A percentile compares a stretch with the other conserved stretches of the same genome.
Conservation (phyloP, 2,888 invertebrate genomes). For the Hypolimnas misippus region DNA sequence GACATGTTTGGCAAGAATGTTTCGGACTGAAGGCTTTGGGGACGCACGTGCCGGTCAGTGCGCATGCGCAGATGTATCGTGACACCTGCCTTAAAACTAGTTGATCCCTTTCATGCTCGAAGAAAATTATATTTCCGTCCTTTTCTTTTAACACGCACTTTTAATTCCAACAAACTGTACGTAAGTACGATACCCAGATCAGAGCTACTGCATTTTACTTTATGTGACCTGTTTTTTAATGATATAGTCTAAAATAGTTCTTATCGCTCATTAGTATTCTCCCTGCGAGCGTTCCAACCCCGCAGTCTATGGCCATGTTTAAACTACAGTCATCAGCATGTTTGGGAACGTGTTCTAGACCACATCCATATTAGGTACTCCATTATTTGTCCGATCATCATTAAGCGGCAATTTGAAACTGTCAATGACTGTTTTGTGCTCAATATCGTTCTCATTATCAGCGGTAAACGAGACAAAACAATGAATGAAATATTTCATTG, state of each 20-base stretch:
- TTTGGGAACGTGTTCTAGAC: constrained; percentile 65
- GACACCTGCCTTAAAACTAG: constrained; percentile 74
- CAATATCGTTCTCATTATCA: constrained; percentile 25
- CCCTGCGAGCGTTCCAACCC: constrained; percentile 51
- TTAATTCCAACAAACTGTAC: constrained; percentile 68
- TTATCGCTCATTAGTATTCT: constrained; percentile 73
- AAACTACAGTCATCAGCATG: constrained; percentile 55
- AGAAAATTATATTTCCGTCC: constrained; percentile 53
- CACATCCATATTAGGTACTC: constrained; percentile 49
- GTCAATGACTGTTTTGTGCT: constrained; percentile 25
- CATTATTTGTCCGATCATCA: constrained; percentile 44
- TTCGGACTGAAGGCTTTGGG: constrained; percentile 59
- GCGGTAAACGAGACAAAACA: constrained; percentile 14
- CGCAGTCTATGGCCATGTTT: constrained; percentile 65
- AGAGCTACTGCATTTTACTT: constrained; percentile 68
- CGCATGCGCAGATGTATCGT: constrained; percentile 77
- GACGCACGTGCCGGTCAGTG: constrained; percentile 77
- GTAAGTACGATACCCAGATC: constrained; percentile 61
- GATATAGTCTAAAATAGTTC: constrained; percentile 73
- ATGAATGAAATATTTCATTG: constrained; percentile 20
- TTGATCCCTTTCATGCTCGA: constrained; percentile 59
- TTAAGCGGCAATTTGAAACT: constrained; percentile 42
- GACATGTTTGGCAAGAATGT: constrained; percentile 47
- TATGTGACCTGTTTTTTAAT: constrained; percentile 79
- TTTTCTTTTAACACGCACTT: constrained; percentile 60